These are phyloP conservation scores for Ips nitidus DNA, from an alignment of 1,140 invertebrate genomes.

Conservation along the genomic window DNA sequence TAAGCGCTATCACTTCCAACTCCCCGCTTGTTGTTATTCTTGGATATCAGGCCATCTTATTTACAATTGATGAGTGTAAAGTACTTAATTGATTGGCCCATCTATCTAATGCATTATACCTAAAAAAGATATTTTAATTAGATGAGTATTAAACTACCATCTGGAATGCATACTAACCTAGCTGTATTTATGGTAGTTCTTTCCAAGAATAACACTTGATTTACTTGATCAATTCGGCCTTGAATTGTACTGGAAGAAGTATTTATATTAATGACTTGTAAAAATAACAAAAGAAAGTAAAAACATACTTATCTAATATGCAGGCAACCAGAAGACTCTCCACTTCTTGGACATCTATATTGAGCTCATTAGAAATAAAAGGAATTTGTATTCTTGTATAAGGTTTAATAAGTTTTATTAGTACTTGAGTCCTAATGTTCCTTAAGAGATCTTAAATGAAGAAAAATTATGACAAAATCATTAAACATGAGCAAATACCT, in stretches of 20 bases:
- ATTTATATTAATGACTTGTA: background rate
- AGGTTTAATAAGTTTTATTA: slow-evolving; percentile 97
- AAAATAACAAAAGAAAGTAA: slow-evolving; percentile 1
- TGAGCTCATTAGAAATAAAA: slow-evolving; percentile 96
- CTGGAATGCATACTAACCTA: slow-evolving; percentile 25
- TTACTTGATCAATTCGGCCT: slow-evolving; percentile 95
- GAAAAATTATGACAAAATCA: slow-evolving; percentile 30
- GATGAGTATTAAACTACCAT: background rate
- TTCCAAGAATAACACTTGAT: slow-evolving; percentile 90
- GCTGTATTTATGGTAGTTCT: slow-evolving; percentile 79
- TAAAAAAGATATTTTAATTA: slow-evolving; percentile 13
- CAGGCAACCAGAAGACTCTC: slow-evolving; percentile 98
- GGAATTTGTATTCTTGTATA: slow-evolving; percentile 98
- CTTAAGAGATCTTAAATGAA: slow-evolving; percentile 78
- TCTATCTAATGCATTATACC: slow-evolving; percentile 91
- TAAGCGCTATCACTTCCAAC: slow-evolving; percentile 38
- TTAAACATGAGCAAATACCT: slow-evolving; percentile 23
- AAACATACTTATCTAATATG: slow-evolving; percentile 89
- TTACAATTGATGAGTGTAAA: slow-evolving; percentile 86
- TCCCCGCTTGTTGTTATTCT: slow-evolving; percentile 8
- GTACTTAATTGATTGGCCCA: slow-evolving; percentile 91
- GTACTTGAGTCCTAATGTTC: slow-evolving; percentile 97
- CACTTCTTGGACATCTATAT: slow-evolving; percentile 95
- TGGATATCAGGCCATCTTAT: slow-evolving; percentile 74
- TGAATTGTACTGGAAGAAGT: slow-evolving; percentile 73